phyloP scores from a whole-genome alignment of 64 coral and sea anemone species.

The Astreopora myriophthalma region DNA sequence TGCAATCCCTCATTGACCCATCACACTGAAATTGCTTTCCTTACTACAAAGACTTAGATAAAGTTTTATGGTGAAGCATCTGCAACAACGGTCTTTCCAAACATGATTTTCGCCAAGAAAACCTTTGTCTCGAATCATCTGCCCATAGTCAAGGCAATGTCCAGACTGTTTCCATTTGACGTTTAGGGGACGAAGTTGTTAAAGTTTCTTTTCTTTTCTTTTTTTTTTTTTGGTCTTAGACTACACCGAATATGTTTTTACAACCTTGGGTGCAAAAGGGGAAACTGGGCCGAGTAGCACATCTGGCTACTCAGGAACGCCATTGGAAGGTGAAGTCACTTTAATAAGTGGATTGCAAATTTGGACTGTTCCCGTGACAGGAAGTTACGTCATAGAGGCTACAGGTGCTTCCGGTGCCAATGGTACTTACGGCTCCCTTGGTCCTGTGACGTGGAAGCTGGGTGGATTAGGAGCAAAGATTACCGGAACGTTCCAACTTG shows the following conservation, averaged over 20 bases:
- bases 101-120: too few relatives aligned
- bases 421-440: not conserved
- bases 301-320: conserved; percentile 1
- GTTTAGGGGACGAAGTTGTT: too few relatives aligned
- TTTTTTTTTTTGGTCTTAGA: not conserved
- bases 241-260: not conserved
- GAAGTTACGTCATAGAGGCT: conserved; percentile 47
- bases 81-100: too few relatives aligned
- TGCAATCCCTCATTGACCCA: too few relatives aligned
- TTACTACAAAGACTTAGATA: too few relatives aligned
- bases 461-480: conserved; percentile 62
- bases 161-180: too few relatives aligned
- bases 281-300: not conserved
- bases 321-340: not conserved
- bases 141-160: too few relatives aligned
- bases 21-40: too few relatives aligned
- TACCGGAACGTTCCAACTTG: conserved; percentile 29
- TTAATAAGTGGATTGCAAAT: conserved; percentile 17
- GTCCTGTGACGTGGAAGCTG: not conserved
- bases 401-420: conserved; percentile 34
- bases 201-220: too few relatives aligned
- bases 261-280: conserved; percentile 11
- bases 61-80: too few relatives aligned
- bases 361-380: conserved; percentile 42
- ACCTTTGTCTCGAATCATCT: too few relatives aligned